These are phyloP conservation scores for Yasuhikotakia modesta DNA, from an alignment of 2,797 vertebrate genomes.

Conservation along the genomic window DNA sequence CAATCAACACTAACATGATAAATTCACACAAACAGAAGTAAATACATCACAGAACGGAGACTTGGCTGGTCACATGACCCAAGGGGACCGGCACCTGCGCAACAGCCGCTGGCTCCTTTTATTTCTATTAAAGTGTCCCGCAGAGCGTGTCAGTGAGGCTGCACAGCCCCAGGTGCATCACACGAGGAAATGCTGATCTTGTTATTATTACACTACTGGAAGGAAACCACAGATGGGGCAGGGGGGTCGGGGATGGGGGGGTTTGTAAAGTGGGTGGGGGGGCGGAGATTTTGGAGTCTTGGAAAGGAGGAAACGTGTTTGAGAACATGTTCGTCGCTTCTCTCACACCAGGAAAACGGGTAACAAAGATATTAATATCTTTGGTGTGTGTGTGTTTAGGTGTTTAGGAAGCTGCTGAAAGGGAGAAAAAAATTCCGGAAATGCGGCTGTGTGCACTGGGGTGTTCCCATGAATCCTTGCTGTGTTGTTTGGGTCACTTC, in stretches of 20 bases:
- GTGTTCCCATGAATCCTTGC: conserved; percentile 48
- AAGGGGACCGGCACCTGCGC: conserved; percentile 29
- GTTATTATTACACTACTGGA: conserved; percentile 50
- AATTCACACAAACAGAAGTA: conserved; percentile 36
- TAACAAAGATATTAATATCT: conserved; percentile 30
- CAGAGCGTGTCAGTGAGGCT: conserved; percentile 14
- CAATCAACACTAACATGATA: conserved; percentile 31
- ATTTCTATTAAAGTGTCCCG: conserved; percentile 19
- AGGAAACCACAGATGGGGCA: conserved; percentile 47
- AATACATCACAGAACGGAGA: conserved; percentile 33
- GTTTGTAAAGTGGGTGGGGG: conserved; percentile 3
- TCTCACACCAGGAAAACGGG: conserved; percentile 27
- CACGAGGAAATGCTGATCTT: conserved; percentile 38
- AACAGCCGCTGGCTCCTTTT: conserved; percentile 9
- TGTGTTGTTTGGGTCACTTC: conserved; percentile 42
- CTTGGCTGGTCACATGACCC: neutral
- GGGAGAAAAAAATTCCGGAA: conserved; percentile 33
- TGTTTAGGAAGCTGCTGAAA: conserved; percentile 37
- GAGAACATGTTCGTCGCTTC: conserved; percentile 17
- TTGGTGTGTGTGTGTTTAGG: conserved; percentile 19
- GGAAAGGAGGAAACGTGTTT: conserved; percentile 39
- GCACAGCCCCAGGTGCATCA: conserved; percentile 36
- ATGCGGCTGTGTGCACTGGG: conserved; percentile 31
- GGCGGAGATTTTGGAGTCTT: conserved; percentile 17
- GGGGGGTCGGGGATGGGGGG: no score